Evolutionary conservation across 1,140 invertebrate genomes (phyloP), one percentile per base, ranked within the genome.

Genomic region (Drosophila mayri): DNA sequence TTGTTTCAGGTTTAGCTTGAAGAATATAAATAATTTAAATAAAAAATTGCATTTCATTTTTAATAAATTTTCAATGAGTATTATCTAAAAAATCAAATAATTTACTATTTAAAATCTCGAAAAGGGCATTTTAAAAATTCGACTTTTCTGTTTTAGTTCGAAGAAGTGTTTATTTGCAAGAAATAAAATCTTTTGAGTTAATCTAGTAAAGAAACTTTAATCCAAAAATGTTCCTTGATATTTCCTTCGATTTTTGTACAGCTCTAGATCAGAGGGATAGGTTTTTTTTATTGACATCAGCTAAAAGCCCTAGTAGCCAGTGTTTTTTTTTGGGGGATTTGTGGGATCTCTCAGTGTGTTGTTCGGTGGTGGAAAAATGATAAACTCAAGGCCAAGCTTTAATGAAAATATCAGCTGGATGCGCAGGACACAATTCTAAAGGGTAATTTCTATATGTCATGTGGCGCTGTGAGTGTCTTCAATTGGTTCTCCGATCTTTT

Each of bases 301-400:
- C 47, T 76, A 76, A 30, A 76, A 68, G 74, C 74, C 74, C 73
- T 76, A 76, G 62, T 76, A 77, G 73, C 67, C 52, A 74, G 59
- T 60, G 55, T 22, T 22, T 75, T 11, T 54, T 35, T 18, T n/a
- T n/a, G n/a, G 32, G 30, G 28, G 37, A 25, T 41, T 32, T 37
- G 25, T 28, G 41, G 43, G 46, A 37, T n/a, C 43, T 43, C 41
- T 72, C 11, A 11, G 59, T 60, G 59, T 57, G n/a, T 59, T 50
- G 32, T 54, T 43, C 37, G 20, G 65, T 75, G 54, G 61, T 47
- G 40, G 38, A 76, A 58, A 83, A 85, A 81, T 85, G 81, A 74
- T 70, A 77, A 85, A 73, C 59, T 61, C 62, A 81, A 85, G 67
- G 63, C 77, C 81, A 80, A 84, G 81, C 64, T 62, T 63, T 43